phyloP scores from a whole-genome alignment of 2,797 vertebrate species.

The Setipinna tenuifilis region DNA sequence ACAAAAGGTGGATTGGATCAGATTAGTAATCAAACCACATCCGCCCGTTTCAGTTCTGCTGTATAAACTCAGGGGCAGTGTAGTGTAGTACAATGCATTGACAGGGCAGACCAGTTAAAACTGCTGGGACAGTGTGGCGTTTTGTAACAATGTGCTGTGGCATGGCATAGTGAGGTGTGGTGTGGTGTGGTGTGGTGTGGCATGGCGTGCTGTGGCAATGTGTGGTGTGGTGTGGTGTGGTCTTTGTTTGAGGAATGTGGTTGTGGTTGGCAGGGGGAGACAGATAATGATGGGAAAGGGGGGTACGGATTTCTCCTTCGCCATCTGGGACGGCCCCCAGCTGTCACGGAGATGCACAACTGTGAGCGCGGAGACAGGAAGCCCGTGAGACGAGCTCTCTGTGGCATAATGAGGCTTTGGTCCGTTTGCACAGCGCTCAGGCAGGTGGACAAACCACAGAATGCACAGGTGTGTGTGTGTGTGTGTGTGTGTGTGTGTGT shows the following conservation, averaged over 20 bases:
- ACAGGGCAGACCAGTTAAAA: too few relatives aligned
- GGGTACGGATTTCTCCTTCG: conserved; percentile 32
- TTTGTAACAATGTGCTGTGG: too few relatives aligned
- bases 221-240: background rate
- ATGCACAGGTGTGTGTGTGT: conserved; percentile 39
- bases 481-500: conserved; percentile 46
- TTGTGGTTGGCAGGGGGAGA: background rate
- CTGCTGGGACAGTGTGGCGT: too few relatives aligned
- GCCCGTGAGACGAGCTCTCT: background rate
- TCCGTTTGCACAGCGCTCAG: background rate
- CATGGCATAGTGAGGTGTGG: too few relatives aligned
- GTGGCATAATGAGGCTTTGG: background rate
- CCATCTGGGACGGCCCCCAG: conserved; percentile 53
- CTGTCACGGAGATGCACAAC: conserved; percentile 68
- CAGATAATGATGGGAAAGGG: background rate
- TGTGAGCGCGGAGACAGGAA: conserved; percentile 46
- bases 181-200: too few relatives aligned
- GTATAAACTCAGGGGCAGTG: too few relatives aligned
- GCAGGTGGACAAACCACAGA: background rate
- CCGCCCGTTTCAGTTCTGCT: too few relatives aligned
- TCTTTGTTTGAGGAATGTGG: background rate
- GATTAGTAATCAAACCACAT: too few relatives aligned
- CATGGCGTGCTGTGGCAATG: background rate
- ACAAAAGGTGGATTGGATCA: too few relatives aligned
- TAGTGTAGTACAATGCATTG: too few relatives aligned